A percentile compares a stretch with the other conserved stretches of the same genome.
These are phyloP conservation scores for Epizoanthus stellaris DNA, from an alignment of 92 coral and sea anemone species.

Conservation along the genomic window DNA sequence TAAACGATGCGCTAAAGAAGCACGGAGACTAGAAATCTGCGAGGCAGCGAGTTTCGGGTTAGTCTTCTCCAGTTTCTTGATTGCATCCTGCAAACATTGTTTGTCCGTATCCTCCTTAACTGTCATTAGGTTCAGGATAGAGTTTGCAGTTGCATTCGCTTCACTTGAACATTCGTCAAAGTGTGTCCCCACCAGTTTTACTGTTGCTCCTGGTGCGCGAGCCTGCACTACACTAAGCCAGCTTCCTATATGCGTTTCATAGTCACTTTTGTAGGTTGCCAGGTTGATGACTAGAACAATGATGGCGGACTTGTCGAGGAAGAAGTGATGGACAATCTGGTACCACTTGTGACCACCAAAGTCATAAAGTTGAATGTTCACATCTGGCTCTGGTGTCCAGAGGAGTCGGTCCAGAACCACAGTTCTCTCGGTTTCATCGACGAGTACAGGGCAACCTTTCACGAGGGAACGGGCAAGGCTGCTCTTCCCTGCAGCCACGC, in stretches of 20 bases:
- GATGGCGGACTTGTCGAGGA: slow-evolving; percentile 63
- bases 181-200: slow-evolving; percentile 67
- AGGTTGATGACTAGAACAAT: slow-evolving; percentile 63
- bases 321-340: slow-evolving; percentile 68
- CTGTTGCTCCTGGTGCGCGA: slow-evolving; percentile 66
- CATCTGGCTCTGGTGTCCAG: slow-evolving; percentile 56
- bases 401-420: slow-evolving; percentile 59
- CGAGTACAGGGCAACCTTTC: slow-evolving; percentile 42
- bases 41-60: background rate
- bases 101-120: slow-evolving; percentile 17
- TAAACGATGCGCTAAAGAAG: slow-evolving; percentile 39
- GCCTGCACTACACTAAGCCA: slow-evolving; percentile 67
- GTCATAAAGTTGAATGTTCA: slow-evolving; percentile 65
- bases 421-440: slow-evolving; percentile 61
- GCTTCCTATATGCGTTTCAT: slow-evolving; percentile 55
- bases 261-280: slow-evolving; percentile 51
- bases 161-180: slow-evolving; percentile 41
- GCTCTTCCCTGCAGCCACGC: slow-evolving; percentile 70
- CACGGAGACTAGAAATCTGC: slow-evolving; percentile 9
- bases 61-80: background rate
- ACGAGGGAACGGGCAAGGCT: slow-evolving; percentile 65
- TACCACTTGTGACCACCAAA: slow-evolving; percentile 74
- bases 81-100: background rate
- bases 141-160: background rate
- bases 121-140: background rate